Evolutionary conservation across 30 jellyfish, hydroid and myxozoan species (phyloP).

Genomic region (Thelohanellus kitauei): DNA sequence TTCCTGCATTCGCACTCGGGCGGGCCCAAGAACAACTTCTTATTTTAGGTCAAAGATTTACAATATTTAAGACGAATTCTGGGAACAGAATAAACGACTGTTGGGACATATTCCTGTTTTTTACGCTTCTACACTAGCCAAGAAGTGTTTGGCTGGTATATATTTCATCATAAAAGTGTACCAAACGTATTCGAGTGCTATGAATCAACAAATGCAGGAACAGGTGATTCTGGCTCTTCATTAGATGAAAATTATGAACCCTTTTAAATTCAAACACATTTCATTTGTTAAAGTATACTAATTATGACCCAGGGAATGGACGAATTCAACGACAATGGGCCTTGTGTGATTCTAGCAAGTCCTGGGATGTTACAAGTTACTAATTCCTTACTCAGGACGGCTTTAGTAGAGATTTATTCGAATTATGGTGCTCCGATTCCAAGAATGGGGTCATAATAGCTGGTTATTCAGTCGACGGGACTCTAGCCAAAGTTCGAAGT

Average conservation of each 20-base stretch:
- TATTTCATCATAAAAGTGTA: conserved; percentile 11
- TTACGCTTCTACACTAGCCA: conserved; percentile 83
- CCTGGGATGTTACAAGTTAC: conserved; percentile 29
- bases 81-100: conserved; percentile 77
- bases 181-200: conserved; percentile 88
- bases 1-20: conserved; percentile 90
- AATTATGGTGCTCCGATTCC: conserved; percentile 89
- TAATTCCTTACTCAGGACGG: conserved; percentile 30
- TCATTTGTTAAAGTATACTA: conserved; percentile 34
- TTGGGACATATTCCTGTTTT: conserved; percentile 61
- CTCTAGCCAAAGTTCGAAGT: conserved; percentile 46
- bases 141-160: conserved; percentile 81
- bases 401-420: conserved; percentile 74
- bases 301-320: conserved; percentile 21
- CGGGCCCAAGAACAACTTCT: conserved; percentile 86
- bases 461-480: conserved; percentile 94
- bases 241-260: conserved; percentile 67
- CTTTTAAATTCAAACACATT: conserved; percentile 72
- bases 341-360: conserved; percentile 96
- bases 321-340: conserved; percentile 92
- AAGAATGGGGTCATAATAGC: conserved; percentile 86
- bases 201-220: conserved; percentile 48
- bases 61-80: conserved; percentile 28
- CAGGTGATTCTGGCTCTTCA: conserved; percentile 16
- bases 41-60: conserved; percentile 15